Conservation (phyloP, 1,140 invertebrate species). For the Drosophila jambulina region DNA sequence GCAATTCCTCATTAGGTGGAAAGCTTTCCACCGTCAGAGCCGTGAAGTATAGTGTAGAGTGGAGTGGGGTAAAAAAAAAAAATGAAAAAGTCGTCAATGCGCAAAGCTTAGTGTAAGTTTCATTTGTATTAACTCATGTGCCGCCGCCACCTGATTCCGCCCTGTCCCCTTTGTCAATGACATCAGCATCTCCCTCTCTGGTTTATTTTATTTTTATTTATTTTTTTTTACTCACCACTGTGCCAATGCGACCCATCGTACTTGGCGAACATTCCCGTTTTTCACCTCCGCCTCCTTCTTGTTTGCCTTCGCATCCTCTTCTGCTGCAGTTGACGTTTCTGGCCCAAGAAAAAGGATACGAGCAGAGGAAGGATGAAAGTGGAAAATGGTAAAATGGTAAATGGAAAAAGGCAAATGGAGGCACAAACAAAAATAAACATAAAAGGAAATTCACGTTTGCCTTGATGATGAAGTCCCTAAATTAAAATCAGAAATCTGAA, state of each 20-base stretch:
- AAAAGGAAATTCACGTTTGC: conserved; percentile 36
- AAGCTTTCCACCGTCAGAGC: conserved; percentile 19
- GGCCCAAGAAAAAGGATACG: conserved; percentile 35
- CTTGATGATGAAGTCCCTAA: conserved; percentile 28
- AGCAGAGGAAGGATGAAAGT: conserved; percentile 18
- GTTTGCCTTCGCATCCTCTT: conserved; percentile 24
- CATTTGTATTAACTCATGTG: conserved; percentile 50
- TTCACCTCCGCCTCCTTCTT: not conserved
- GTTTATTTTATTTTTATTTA: not conserved
- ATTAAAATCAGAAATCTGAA: conserved; percentile 28
- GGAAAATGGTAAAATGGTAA: conserved; percentile 5
- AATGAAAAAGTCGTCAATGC: conserved; percentile 9
- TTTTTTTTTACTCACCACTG: not conserved
- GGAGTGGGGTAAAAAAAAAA: not conserved
- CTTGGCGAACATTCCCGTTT: conserved; percentile 12
- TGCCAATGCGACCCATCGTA: conserved; percentile 31
- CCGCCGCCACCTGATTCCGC: conserved; percentile 35
- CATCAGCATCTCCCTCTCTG: conserved; percentile 39
- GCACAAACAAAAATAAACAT: conserved; percentile 38
- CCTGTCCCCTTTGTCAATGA: conserved; percentile 27
- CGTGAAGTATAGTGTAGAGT: not conserved
- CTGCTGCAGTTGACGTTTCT: conserved; percentile 56
- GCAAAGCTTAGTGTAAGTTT: conserved; percentile 43
- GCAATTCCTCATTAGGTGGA: conserved; percentile 33
- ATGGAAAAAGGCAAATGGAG: conserved; percentile 19